Percentiles rank a stretch among this genome's conserved stretches.
Evolutionary conservation across 2,797 vertebrate species (phyloP).

Genomic region (Paedocypris micromegethes): DNA sequence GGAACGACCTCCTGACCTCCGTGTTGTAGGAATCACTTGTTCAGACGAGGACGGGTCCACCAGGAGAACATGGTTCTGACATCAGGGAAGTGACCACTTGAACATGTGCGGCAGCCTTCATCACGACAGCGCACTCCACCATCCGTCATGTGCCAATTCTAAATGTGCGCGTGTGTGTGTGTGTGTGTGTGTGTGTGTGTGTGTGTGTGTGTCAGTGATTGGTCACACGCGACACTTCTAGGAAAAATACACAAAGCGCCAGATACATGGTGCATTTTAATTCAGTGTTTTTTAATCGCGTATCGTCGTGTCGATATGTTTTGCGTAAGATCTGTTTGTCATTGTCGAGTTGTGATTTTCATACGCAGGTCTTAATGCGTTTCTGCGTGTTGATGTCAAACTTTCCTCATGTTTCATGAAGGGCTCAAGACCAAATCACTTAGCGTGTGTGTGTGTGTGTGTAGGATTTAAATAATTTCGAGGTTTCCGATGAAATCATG

Average conservation of each 20-base stretch:
- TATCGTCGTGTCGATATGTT: too few species aligned
- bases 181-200: neutral
- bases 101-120: constrained; percentile 25
- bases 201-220: neutral
- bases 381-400: constrained; percentile 39
- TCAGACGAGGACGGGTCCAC: constrained; percentile 25
- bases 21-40: constrained; percentile 29
- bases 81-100: constrained; percentile 69
- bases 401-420: constrained; percentile 54
- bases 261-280: too few species aligned
- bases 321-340: too few species aligned
- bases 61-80: constrained; percentile 40
- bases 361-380: too few species aligned
- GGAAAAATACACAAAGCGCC: neutral
- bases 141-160: constrained; percentile 16
- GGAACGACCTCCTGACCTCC: too few species aligned
- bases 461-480: too few species aligned
- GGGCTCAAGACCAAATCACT: constrained; percentile 36
- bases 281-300: too few species aligned
- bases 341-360: too few species aligned
- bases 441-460: neutral
- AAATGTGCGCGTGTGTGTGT: constrained; percentile 7
- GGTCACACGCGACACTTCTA: neutral
- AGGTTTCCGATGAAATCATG: too few species aligned
- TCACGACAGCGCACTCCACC: constrained; percentile 4